A percentile compares a stretch with the other conserved stretches of the same genome.
These are phyloP conservation scores for Heteractis magnifica DNA, from an alignment of 92 coral and sea anemone genomes.

Conservation along the genomic window DNA sequence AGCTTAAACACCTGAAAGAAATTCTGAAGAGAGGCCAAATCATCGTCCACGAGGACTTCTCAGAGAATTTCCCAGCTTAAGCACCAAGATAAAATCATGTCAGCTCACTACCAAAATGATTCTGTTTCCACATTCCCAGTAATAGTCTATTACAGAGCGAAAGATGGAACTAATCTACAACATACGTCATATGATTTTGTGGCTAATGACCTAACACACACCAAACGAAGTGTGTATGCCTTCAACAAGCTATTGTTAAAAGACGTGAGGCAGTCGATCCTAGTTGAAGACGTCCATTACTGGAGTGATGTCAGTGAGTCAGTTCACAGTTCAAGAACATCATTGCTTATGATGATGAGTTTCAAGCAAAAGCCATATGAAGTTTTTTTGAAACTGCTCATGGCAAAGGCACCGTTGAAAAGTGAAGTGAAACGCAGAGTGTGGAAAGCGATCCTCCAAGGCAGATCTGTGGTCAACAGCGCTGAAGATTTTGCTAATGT, in stretches of 20 bases:
- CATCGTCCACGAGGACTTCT: slow-evolving; percentile 47
- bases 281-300: slow-evolving; percentile 28
- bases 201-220: slow-evolving; percentile 40
- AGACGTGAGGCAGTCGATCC: slow-evolving; percentile 1
- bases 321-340: slow-evolving; percentile 50
- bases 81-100: slow-evolving; percentile 52
- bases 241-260: slow-evolving; percentile 41
- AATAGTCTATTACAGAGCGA: slow-evolving; percentile 42
- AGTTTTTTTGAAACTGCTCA: slow-evolving; percentile 46
- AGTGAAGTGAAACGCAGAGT: slow-evolving; percentile 41
- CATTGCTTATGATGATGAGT: slow-evolving; percentile 37
- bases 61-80: slow-evolving; percentile 47
- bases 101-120: slow-evolving; percentile 59
- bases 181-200: slow-evolving; percentile 45
- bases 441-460: slow-evolving; percentile 43
- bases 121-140: slow-evolving; percentile 53
- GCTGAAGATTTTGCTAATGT: slow-evolving; percentile 33
- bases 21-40: slow-evolving; percentile 31
- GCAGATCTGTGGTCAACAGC: slow-evolving; percentile 24
- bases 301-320: slow-evolving; percentile 53
- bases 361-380: slow-evolving; percentile 35
- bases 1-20: slow-evolving; percentile 41
- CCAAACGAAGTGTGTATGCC: slow-evolving; percentile 33
- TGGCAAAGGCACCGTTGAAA: slow-evolving; percentile 52
- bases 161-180: slow-evolving; percentile 16